These are phyloP conservation scores for Microplitis demolitor DNA, from an alignment of 1,140 invertebrate species.

Conservation along the genomic window DNA sequence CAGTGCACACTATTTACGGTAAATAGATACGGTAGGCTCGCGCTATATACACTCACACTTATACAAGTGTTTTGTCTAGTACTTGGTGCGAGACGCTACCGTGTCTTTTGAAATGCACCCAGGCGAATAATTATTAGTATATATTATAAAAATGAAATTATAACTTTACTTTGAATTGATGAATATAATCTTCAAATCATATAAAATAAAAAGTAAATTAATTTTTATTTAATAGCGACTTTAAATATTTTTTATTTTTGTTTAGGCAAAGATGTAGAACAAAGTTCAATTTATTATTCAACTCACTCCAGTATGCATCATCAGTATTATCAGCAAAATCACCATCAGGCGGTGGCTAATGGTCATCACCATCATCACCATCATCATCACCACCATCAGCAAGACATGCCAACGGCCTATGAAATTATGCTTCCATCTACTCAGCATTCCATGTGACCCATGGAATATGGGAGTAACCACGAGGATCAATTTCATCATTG, in stretches of 20 bases:
- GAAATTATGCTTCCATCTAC: conserved; percentile 56
- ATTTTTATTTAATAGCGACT: neutral
- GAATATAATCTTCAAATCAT: too few species aligned
- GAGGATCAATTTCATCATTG: conserved; percentile 32
- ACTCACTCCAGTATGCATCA: conserved; percentile 56
- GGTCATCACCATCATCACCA: conserved; percentile 47
- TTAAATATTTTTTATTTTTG: conserved; percentile 19
- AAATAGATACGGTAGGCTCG: too few species aligned
- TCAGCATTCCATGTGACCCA: conserved; percentile 58
- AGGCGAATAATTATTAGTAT: too few species aligned
- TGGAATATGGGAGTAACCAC: conserved; percentile 38
- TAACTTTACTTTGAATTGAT: too few species aligned
- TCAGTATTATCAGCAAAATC: conserved; percentile 57
- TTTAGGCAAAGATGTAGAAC: conserved; percentile 55
- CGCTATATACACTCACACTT: too few species aligned
- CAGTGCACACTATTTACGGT: too few species aligned
- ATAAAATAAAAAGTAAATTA: neutral
- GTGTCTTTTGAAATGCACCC: too few species aligned
- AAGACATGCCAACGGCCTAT: conserved; percentile 52
- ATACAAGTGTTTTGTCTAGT: too few species aligned
- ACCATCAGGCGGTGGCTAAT: conserved; percentile 54
- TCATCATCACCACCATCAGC: conserved; percentile 53
- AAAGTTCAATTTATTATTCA: conserved; percentile 54
- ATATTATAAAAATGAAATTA: too few species aligned
- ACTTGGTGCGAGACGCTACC: too few species aligned